Conservation (phyloP, 2,888 invertebrate genomes). For the Andrena bicolor region DNA sequence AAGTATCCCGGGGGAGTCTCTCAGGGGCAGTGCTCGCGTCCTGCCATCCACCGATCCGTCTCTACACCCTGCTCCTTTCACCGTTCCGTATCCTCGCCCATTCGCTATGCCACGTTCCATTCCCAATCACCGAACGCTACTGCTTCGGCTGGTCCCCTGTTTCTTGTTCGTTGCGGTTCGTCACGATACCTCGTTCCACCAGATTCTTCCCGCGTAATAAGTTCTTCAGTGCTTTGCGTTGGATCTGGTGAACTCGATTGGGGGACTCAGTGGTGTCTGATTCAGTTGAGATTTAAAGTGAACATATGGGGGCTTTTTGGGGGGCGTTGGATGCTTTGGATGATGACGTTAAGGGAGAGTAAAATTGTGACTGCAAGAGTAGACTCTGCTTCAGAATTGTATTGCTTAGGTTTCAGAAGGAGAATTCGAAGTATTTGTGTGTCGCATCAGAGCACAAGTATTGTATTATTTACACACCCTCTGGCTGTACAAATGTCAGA, state of each 20-base stretch:
- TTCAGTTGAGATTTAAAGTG: background rate
- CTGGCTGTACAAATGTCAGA: too few species aligned
- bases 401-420: too few species aligned
- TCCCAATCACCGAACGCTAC: conserved; percentile 33
- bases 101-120: conserved; percentile 62
- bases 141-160: conserved; percentile 27
- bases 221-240: background rate
- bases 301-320: background rate
- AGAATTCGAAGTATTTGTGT: too few species aligned
- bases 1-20: conserved; percentile 75
- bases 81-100: conserved; percentile 39
- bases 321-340: background rate
- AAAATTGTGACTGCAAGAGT: too few species aligned
- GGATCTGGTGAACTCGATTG: background rate
- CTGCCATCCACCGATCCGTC: conserved; percentile 42
- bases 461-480: too few species aligned
- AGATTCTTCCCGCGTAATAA: conserved; percentile 37
- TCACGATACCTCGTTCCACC: conserved; percentile 10
- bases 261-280: background rate
- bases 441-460: too few species aligned
- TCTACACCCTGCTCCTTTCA: conserved; percentile 37
- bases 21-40: conserved; percentile 57
- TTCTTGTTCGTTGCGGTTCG: conserved; percentile 4
- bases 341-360: background rate
- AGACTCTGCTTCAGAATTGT: too few species aligned